Conservation (phyloP, 2,113 vertebrate species). For the Mus musculus region GRCm39 chr3:111817001-111817500, state of each 20-base stretch:
- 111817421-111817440: neutral
- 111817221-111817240: neutral
- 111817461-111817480: neutral
- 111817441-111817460: neutral
- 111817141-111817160: neutral
- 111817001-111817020: neutral
- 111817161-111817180: neutral
- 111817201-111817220: neutral
- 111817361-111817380: neutral
- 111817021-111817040: neutral
- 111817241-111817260: neutral
- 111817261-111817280: neutral
- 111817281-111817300: neutral
- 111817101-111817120: neutral
- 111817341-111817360: neutral
- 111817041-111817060: neutral
- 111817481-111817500: neutral
- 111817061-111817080: neutral
- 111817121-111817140: neutral
- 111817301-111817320: neutral
- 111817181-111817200: neutral
- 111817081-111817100: neutral
- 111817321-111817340: neutral
- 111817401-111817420: neutral
- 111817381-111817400: neutral